Conservation (phyloP, 2,797 vertebrate genomes). For the Falco novaeseelandiae region DNA sequence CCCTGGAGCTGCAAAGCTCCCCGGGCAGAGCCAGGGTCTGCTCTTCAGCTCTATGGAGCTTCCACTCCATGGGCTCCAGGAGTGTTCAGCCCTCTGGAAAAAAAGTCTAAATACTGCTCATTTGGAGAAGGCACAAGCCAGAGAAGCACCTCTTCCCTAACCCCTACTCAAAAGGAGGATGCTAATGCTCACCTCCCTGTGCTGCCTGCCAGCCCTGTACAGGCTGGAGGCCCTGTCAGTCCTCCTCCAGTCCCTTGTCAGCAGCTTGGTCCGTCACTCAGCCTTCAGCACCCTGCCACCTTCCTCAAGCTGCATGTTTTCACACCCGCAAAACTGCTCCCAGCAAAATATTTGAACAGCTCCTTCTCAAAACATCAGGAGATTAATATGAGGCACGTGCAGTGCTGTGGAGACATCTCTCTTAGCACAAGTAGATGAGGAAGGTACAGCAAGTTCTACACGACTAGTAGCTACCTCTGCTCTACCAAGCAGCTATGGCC, state of each 20-base stretch:
- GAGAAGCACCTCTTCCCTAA: not conserved
- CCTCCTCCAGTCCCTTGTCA: not conserved
- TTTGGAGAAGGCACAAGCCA: not conserved
- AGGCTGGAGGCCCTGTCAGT: not conserved
- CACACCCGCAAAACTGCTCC: not conserved
- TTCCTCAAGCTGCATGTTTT: not conserved
- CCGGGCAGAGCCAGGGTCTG: not conserved
- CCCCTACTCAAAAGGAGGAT: not conserved
- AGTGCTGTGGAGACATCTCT: not conserved
- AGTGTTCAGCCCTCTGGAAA: not conserved
- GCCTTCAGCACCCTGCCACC: not conserved
- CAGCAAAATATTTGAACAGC: constrained; percentile 42
- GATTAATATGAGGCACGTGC: not conserved
- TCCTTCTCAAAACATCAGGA: constrained; percentile 35
- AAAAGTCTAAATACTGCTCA: not conserved
- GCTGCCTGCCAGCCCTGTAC: not conserved
- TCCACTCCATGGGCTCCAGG: not conserved
- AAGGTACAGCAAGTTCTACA: not conserved
- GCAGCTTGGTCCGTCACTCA: not conserved
- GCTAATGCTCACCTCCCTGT: not conserved
- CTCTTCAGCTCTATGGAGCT: not conserved
- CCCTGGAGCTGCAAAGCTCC: not conserved
- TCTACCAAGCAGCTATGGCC: not conserved
- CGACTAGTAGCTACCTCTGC: not conserved
- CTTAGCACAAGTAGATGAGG: not conserved